Evolutionary conservation across 2,888 invertebrate species (phyloP), one percentile per base, ranked within the genome.

Genomic region (Leptinotarsa rubiginosa): DNA sequence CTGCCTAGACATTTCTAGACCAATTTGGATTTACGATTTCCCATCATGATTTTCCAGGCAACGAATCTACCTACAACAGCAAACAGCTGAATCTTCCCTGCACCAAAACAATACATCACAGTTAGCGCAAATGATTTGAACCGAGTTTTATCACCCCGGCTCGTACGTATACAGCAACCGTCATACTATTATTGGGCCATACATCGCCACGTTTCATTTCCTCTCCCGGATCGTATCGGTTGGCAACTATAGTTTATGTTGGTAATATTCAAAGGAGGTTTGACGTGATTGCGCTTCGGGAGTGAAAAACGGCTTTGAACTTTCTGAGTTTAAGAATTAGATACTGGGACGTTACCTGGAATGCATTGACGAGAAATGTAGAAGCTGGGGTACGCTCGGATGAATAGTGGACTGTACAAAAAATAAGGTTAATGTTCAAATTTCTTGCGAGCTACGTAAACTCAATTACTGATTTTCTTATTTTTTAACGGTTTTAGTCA

Each of bases 141-240:
- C 20, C 59, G 15, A 22, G 25, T 59, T 59, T 59, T 59, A 59
- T 59, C 4, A 59, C 22, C 4, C 59, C 15, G 15, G 4, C 59
- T 20, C 13, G 20, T 22, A 3, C 59, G 22, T 59, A 59, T 59
- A 59, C 25, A 25, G 69, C 73, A 65, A 69, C 65, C 65, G 50
- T 73, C 67, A 72, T 72, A 66, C 56, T 73, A 65, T 69, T 69
- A 69, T 65, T 41, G 41, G 65, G 69, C 50, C 15, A 69, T 73
- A 73, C 67, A 65, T 69, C 49, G 18, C 25, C 50, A 50, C 12
- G 66, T 73, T 73, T 70, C 69, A 73, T 70, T 73, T 73, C 65
- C 64, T 22, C 16, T 25, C 22, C 25, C 59, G 59, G 16, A 25
- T 1, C 22, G 59, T 22, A 59, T 25, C 59, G 59, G 18, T 52